Conservation (phyloP, 2,797 vertebrate species). For the Malacoctenus gilli region DNA sequence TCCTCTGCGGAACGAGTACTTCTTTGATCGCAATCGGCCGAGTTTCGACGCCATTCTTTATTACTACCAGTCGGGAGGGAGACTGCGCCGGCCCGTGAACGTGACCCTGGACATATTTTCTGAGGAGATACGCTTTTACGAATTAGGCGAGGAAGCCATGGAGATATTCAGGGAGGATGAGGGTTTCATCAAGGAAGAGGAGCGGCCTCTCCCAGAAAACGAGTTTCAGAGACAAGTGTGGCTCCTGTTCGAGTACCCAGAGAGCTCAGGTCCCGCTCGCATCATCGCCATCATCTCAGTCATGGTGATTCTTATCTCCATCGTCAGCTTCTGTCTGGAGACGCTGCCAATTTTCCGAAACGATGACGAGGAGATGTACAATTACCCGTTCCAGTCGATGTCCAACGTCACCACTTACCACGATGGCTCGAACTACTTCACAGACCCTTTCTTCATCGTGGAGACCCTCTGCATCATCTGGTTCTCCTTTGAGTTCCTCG, state of each 20-base stretch:
- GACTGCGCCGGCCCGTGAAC: slow-evolving; percentile 93
- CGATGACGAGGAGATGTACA: slow-evolving; percentile 85
- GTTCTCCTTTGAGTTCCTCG: slow-evolving; percentile 99
- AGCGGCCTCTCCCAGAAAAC: slow-evolving; percentile 91
- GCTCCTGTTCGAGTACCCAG: slow-evolving; percentile 97
- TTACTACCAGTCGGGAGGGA: slow-evolving; percentile 97
- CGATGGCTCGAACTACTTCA: slow-evolving; percentile 87
- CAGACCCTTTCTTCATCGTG: slow-evolving; percentile 99
- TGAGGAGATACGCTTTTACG: slow-evolving; percentile 97
- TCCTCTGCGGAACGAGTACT: slow-evolving; percentile 96
- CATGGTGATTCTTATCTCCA: slow-evolving; percentile 97
- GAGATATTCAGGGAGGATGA: slow-evolving; percentile 98
- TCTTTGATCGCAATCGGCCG: slow-evolving; percentile 96
- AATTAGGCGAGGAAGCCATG: slow-evolving; percentile 97
- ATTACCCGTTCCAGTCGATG: slow-evolving; percentile 48
- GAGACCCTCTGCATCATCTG: slow-evolving; percentile 99
- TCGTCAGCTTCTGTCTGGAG: slow-evolving; percentile 98
- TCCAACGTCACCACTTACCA: slow-evolving; percentile 71
- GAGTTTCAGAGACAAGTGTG: slow-evolving; percentile 98
- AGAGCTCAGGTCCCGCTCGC: slow-evolving; percentile 95
- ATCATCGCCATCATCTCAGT: slow-evolving; percentile 98
- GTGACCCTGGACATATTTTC: slow-evolving; percentile 98
- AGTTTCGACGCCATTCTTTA: slow-evolving; percentile 99
- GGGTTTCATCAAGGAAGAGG: slow-evolving; percentile 96
- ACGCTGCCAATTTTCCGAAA: slow-evolving; percentile 94